Percentiles rank a stretch among this genome's conserved stretches.
Conservation (phyloP, 2,888 invertebrate species). For the Xanthia icteritia region DNA sequence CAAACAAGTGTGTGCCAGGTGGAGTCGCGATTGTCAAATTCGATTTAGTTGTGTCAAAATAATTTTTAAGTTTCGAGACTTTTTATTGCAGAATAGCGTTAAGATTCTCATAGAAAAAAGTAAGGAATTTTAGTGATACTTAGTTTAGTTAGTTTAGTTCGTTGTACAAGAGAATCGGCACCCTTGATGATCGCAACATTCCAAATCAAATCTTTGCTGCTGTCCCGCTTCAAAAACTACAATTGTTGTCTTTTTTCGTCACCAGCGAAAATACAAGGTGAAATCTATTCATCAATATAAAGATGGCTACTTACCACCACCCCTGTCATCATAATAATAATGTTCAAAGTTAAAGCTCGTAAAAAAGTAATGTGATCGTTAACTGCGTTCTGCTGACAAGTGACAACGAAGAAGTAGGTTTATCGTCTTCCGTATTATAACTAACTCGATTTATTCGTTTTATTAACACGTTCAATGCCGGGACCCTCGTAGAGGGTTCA, state of each 20-base stretch:
- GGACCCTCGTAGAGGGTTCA: no score
- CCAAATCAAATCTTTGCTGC: neutral
- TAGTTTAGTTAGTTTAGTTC: no score
- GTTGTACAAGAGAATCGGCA: no score
- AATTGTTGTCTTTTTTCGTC: neutral
- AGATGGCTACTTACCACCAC: neutral
- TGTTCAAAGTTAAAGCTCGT: slow-evolving; percentile 29
- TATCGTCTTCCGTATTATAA: slow-evolving; percentile 18
- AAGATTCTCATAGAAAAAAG: no score
- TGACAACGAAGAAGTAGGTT: slow-evolving; percentile 30
- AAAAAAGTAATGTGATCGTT: slow-evolving; percentile 42
- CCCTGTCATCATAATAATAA: slow-evolving; percentile 14
- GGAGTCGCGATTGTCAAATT: no score
- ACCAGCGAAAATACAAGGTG: neutral
- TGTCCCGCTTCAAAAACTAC: neutral
- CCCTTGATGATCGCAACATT: no score
- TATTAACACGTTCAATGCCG: neutral
- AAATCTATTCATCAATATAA: slow-evolving; percentile 20
- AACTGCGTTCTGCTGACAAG: slow-evolving; percentile 32
- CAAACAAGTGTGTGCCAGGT: no score
- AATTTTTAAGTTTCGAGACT: no score
- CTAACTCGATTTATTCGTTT: slow-evolving; percentile 11
- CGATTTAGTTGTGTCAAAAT: no score
- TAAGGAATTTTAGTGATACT: no score
- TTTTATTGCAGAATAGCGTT: no score